Conservation (phyloP, 2,113 vertebrate genomes). For the Chunga burmeisteri region DNA sequence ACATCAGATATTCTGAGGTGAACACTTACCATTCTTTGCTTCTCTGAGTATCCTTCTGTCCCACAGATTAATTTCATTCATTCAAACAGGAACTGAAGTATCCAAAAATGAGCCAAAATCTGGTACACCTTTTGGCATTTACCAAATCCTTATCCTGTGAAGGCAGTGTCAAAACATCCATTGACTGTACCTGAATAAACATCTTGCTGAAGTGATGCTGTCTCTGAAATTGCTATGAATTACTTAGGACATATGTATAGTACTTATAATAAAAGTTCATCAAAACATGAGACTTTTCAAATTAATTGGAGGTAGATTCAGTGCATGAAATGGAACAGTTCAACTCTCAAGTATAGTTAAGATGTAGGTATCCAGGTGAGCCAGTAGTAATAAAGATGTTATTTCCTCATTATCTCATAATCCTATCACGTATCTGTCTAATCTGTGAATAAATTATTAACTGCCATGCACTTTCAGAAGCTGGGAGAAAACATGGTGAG, state of each 20-base stretch:
- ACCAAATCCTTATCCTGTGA: not conserved
- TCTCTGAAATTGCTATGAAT: not conserved
- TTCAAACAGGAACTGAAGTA: not conserved
- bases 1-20: rapidly evolving
- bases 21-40: not conserved
- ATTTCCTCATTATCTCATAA: not conserved
- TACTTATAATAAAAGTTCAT: not conserved
- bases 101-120: not conserved
- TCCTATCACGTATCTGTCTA: not conserved
- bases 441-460: not conserved
- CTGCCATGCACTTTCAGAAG: not conserved
- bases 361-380: not conserved
- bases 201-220: not conserved
- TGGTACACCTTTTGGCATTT: not conserved
- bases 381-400: not conserved
- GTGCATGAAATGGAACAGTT: not conserved
- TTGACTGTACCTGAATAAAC: not conserved
- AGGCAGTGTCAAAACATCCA: not conserved
- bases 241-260: not conserved
- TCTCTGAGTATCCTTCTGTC: not conserved
- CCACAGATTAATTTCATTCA: not conserved
- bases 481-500: not conserved
- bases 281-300: not conserved
- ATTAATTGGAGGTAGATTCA: not conserved
- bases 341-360: not conserved